These are phyloP conservation scores for Nipponia nippon DNA, from an alignment of 2,113 vertebrate genomes.

Conservation along the genomic window DNA sequence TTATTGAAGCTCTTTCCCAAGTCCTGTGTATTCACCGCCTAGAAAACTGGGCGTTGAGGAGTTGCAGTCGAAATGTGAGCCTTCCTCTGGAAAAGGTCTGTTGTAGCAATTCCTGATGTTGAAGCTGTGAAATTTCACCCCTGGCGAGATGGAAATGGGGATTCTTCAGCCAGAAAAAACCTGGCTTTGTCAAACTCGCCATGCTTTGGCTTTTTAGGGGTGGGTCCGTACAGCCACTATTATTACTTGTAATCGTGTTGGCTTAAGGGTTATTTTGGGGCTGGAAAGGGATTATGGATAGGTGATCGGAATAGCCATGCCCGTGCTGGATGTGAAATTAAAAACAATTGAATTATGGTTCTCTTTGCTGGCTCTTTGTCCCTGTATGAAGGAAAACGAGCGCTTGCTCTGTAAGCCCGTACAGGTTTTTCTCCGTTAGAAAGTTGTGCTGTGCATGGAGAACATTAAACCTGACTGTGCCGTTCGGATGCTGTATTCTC, in stretches of 20 bases:
- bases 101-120: not conserved
- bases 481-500: accelerated
- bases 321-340: not conserved
- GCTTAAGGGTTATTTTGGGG: conserved; percentile 1
- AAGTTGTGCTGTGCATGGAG: accelerated
- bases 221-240: not conserved
- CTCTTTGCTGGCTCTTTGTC: not conserved
- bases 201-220: not conserved
- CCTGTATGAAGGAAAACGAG: not conserved
- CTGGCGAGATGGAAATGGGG: not conserved
- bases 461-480: accelerated
- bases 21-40: not conserved
- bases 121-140: conserved; percentile 18
- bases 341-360: not conserved
- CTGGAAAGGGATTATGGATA: not conserved
- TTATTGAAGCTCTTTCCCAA: not conserved
- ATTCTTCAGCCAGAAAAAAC: not conserved
- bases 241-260: not conserved
- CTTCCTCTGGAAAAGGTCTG: conserved; percentile 40
- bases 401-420: accelerated
- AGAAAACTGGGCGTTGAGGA: conserved; percentile 16
- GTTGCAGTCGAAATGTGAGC: conserved; percentile 3
- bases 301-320: not conserved
- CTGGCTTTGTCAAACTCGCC: not conserved
- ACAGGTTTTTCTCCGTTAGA: not conserved